Conservation (phyloP, 2,797 vertebrate species). For the Martes flavigula region DNA sequence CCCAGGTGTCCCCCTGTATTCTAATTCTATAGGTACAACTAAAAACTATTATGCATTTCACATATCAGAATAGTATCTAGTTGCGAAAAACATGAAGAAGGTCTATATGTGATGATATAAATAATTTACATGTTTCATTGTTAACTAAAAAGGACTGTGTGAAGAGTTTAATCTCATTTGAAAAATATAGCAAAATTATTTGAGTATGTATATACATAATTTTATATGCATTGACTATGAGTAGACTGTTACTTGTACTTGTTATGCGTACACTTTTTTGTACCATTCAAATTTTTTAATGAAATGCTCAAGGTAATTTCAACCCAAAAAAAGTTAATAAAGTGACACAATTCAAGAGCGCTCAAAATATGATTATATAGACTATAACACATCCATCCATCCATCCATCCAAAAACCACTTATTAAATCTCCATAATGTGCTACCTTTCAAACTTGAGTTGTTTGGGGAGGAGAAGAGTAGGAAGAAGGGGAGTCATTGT, state of each 20-base stretch:
- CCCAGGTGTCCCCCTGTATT: not conserved
- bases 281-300: not conserved
- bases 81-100: not conserved
- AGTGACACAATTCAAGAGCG: not conserved
- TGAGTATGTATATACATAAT: not conserved
- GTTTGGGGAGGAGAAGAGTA: not conserved
- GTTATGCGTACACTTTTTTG: not conserved
- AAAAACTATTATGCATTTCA: not conserved
- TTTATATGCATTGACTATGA: not conserved
- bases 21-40: not conserved
- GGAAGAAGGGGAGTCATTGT: not conserved
- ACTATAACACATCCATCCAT: not conserved
- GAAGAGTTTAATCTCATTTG: not conserved
- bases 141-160: not conserved
- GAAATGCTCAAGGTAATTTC: not conserved
- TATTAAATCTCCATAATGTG: not conserved
- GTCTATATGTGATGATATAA: not conserved
- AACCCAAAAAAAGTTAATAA: not conserved
- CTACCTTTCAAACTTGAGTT: not conserved
- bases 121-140: not conserved
- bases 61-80: not conserved
- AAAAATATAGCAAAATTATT: not conserved
- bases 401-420: not conserved
- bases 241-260: not conserved
- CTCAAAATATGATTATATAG: not conserved